Evolutionary conservation across 1,140 invertebrate species (phyloP), one percentile per base, ranked within the genome.

Genomic region (Zelostemma sp.): DNA sequence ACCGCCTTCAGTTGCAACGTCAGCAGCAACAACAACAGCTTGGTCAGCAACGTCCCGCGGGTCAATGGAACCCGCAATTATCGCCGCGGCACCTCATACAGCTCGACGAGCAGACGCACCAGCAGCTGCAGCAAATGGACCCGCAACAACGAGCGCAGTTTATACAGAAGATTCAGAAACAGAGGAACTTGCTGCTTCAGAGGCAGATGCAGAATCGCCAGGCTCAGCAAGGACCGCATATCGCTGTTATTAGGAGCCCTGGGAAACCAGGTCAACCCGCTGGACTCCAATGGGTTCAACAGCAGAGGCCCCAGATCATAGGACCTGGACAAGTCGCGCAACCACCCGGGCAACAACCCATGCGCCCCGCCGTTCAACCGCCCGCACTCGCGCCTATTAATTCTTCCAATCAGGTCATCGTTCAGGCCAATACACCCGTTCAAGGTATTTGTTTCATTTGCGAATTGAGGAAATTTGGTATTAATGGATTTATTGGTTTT

Each of bases 121-220:
- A 92, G n/a, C 92, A 94, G 64, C 79, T 94, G 18, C 92, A 94
- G 73, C 91, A 93, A 54, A 90, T 95, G 88, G 91, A 93, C 74
- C 91, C 92, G 0, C 89, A 91, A 53, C 92, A 94, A 67, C 86
- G 91, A 19, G 90, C 91, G 1, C 87, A 93, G 74, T 94, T 93
- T 72, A 90, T 94, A 0, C 89, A 92, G 4, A 92, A 92, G 73
- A 82, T 94, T 31, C 91, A 93, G 69, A 91, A 91, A 72, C 88
- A 91, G 45, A 84, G 90, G 40, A 89, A 89, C 60, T 77, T 91
- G 1, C 50, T 86, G 3, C 71, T 89, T 25, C 88, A 88, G 57
- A 81, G 86, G 2, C 85, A 88, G 18, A 80, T 88, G 79, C 82
- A 88, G 40, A 85, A 83, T 18, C 84, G 86, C 17, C 87, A 88